Evolutionary conservation across 1,140 invertebrate genomes (phyloP), one percentile per base, ranked within the genome.

Genomic region (Saccostrea cuccullata): DNA sequence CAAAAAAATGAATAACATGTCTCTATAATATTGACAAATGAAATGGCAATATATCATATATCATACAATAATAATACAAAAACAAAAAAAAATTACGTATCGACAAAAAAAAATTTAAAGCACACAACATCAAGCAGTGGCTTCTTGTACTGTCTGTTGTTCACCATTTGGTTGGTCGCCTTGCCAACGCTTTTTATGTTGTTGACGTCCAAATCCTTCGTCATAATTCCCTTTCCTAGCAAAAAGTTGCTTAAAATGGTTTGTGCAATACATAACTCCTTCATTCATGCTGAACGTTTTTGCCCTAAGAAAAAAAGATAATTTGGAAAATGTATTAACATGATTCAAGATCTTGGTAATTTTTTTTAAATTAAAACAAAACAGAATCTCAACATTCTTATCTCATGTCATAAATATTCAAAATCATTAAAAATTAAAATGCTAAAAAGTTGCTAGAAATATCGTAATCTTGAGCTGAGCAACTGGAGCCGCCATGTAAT

Each of bases 141-240:
- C 36, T 20, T 84, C 82, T 0, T 36, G 55, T 20, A 56, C 82
- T 12, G 40, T 84, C 47, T 85, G 84, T 85, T 85, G 40, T 73
- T 88, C 82, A n/a, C 58, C 64, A 55, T 58, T 60, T 40, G 84
- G 64, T 47, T 91, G 88, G 73, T 91, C 91, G 83, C 88, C 92
- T 85, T 87, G 90, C 95, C 95, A 96, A 90, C 94, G 94, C 86
- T 95, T 94, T 89, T 95, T 95, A 87, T 95, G 94, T 90, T 95
- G 95, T 90, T 95, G 94, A 56, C 94, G 89, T 36, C 95, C 95
- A 93, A 98, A 98, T 30, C 97, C 97, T 93, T 97, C 97, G 91
- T 98, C 97, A 93, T 98, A 98, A 95, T 97, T 97, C 64, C 97
- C 97, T 95, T 97, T 97, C n/a, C 97, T 96, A 92, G 97, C 97